Evolutionary conservation across 2,797 vertebrate genomes (phyloP).

Genomic region (Saxicola maurus): DNA sequence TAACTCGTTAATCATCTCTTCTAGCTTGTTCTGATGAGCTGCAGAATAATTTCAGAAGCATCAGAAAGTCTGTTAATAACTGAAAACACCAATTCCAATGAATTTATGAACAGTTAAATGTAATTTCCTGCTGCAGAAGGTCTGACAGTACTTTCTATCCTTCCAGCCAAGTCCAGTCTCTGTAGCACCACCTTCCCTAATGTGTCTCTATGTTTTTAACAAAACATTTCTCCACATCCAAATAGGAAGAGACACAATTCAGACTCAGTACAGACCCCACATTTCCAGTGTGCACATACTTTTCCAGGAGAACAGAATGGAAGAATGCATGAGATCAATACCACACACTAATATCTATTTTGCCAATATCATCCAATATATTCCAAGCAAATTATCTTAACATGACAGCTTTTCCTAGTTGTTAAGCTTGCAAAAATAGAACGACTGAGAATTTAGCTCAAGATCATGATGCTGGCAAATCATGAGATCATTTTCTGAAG

Average conservation of each 20-base stretch:
- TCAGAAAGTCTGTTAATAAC: neutral
- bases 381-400: conserved; percentile 31
- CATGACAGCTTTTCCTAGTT: conserved; percentile 18
- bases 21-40: conserved; percentile 98
- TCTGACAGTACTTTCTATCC: neutral
- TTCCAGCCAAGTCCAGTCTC: neutral
- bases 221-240: neutral
- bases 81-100: neutral
- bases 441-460: conserved; percentile 9
- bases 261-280: neutral
- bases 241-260: neutral
- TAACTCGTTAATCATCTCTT: conserved; percentile 98
- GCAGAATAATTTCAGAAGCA: conserved; percentile 3
- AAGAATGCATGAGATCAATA: neutral
- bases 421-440: conserved; percentile 47
- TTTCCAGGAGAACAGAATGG: neutral
- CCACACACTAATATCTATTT: neutral
- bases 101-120: neutral
- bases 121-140: neutral
- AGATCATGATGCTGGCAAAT: conserved; percentile 59
- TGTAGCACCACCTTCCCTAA: neutral
- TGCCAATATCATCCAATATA: neutral
- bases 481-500: conserved; percentile 24
- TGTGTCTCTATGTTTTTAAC: rapidly evolving
- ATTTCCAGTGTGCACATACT: neutral